Base-by-base conservation (phyloP, 2,797 vertebrate species). In the Periophthalmus magnuspinnatus region DNA sequence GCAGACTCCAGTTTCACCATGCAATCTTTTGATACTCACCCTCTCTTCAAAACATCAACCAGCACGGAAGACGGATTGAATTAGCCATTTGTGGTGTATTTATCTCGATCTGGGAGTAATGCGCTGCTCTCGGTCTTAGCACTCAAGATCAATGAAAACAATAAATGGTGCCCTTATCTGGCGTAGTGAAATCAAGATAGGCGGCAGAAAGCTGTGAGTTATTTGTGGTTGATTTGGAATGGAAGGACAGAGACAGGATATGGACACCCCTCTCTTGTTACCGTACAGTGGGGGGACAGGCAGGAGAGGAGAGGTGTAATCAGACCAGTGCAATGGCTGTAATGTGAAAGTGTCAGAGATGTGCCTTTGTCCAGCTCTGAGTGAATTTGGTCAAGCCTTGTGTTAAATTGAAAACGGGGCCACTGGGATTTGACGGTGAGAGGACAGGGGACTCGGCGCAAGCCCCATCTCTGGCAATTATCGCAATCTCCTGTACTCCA, bases 141-240 rank as follows among this genome's bases (percentile, higher is more conserved):
- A 86, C 87, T 90, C 90, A 65, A 86, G 81, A 86, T 86, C 83
- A 89, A 90, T 91, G 89, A 92, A 91, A 91, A 92, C 91, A 92
- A 89, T 91, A 93, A 92, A 92, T 90, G 83, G 88, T 86, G 89
- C 90, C 78, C 88, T 92, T 93, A 92, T 94, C 91, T 90, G 50
- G 65, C 50, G 65, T 68, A 87, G 86, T 81, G 87, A 89, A 89
- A 92, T 92, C 91, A 91, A 90, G 90, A 91, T 86, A 86, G 88
- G 81, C 69, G 62, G 60, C 75, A 75, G 87, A 85, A 89, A 86
- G 79, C 86, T 84, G 89, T 67, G 84, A 87, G 90, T 90, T 92
- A 91, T 92, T 91, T 92, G 90, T 86, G 91, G 86, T 84, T 86
- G 88, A 90, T 91, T 90, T 87, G 70, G 81, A 82, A 81, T 70